phyloP scores from a whole-genome alignment of 2,797 vertebrate species.

The Xenops minutus region DNA sequence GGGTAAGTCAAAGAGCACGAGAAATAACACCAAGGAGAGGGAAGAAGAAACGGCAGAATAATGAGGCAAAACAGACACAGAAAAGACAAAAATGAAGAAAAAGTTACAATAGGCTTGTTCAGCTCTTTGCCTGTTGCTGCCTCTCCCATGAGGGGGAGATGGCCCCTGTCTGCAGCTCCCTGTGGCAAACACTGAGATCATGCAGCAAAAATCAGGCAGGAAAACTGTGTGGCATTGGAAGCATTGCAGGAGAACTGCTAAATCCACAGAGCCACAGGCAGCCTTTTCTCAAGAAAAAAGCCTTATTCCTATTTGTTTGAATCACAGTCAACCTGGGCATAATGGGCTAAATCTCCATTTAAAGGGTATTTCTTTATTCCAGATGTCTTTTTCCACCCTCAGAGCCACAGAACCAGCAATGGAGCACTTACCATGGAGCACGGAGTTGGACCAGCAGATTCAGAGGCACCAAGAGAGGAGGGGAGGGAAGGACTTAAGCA shows the following conservation, averaged over 20 bases:
- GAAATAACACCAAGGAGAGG: neutral
- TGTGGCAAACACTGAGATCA: neutral
- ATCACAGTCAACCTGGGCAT: neutral
- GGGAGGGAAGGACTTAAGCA: neutral
- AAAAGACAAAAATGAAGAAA: neutral
- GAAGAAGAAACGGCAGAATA: neutral
- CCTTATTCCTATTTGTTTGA: neutral
- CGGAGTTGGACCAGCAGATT: neutral
- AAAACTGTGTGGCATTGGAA: neutral
- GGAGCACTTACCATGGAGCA: neutral
- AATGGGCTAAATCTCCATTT: neutral
- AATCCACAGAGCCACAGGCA: neutral
- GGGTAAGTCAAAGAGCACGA: neutral
- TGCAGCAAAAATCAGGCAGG: neutral
- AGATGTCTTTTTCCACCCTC: neutral
- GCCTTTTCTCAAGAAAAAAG: neutral
- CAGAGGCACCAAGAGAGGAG: neutral
- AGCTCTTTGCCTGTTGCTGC: neutral
- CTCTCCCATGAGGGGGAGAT: neutral
- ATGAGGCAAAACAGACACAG: neutral
- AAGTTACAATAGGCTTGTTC: neutral
- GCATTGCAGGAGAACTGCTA: neutral
- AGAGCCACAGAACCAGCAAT: neutral
- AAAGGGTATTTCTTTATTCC: neutral
- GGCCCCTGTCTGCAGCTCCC: too few relatives aligned